Evolutionary conservation across 92 coral and sea anemone genomes (phyloP).

Genomic region (Epizoanthus scotinus): DNA sequence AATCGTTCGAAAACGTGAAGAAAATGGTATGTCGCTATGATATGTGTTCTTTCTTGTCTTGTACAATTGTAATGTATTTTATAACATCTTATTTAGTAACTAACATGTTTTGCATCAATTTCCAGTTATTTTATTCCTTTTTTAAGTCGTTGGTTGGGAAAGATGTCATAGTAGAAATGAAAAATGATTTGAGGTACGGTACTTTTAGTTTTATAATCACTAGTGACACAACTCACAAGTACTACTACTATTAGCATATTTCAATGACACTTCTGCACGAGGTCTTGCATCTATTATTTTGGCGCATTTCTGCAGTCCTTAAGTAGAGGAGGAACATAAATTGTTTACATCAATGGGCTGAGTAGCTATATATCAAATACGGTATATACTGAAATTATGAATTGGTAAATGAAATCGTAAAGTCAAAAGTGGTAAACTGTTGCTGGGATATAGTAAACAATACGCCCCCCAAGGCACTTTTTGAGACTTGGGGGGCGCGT

Average conservation of each 20-base stretch:
- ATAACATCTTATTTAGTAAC: neutral
- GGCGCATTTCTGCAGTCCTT: neutral
- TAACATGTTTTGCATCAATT: neutral
- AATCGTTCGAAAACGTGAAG: slow-evolving; percentile 37
- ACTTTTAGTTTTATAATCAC: neutral
- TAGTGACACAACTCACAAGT: too few species aligned
- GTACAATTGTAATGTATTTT: neutral
- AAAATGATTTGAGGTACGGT: slow-evolving; percentile 89
- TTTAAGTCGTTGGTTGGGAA: slow-evolving; percentile 98
- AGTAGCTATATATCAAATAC: too few species aligned
- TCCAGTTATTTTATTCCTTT: slow-evolving; percentile 92
- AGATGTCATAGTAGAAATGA: slow-evolving; percentile 96
- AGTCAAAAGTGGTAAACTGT: too few species aligned
- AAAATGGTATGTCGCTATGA: neutral
- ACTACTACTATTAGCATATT: too few species aligned
- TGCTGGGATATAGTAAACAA: too few species aligned
- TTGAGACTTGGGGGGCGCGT: too few species aligned
- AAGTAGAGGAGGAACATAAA: neutral
- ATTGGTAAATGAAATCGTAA: too few species aligned
- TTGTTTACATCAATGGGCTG: too few species aligned
- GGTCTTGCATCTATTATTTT: neutral
- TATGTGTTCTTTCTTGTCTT: neutral
- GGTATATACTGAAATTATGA: too few species aligned
- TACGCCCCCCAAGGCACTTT: too few species aligned
- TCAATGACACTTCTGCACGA: slow-evolving; percentile 4